Evolutionary conservation across 2,797 vertebrate species (phyloP).

Genomic region (Crenichthys baileyi): DNA sequence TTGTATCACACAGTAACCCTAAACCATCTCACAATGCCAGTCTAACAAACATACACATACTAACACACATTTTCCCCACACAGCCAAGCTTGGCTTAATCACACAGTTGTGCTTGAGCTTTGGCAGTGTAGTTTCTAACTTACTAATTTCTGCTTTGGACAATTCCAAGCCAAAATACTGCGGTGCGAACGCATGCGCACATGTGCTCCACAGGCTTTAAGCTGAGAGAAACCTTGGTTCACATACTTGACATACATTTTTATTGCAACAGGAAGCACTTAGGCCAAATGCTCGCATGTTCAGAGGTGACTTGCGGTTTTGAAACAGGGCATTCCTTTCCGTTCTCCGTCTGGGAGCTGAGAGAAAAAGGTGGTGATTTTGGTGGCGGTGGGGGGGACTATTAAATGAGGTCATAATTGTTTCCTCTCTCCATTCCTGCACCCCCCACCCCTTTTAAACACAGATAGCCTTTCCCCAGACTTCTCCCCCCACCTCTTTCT

Average conservation of each 20-base stretch:
- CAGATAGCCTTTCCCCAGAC: conserved; percentile 19
- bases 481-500: conserved; percentile 37
- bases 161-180: conserved; percentile 41
- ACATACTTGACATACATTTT: conserved; percentile 78
- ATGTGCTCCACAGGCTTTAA: conserved; percentile 40
- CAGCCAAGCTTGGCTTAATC: conserved; percentile 48
- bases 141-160: conserved; percentile 33
- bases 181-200: conserved; percentile 28
- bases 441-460: conserved; percentile 20
- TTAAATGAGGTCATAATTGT: conserved; percentile 81
- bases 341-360: conserved; percentile 65
- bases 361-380: conserved; percentile 30
- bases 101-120: conserved; percentile 47
- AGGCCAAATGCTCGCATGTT: conserved; percentile 76
- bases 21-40: conserved; percentile 42
- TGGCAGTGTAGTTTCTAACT: conserved; percentile 34
- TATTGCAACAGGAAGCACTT: conserved; percentile 82
- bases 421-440: conserved; percentile 61
- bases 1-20: conserved; percentile 54
- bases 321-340: conserved; percentile 72
- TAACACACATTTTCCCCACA: conserved; percentile 9
- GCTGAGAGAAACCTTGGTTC: conserved; percentile 63
- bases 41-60: conserved; percentile 10
- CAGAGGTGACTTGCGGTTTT: conserved; percentile 77
- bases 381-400: conserved; percentile 50